A percentile compares a stretch with the other conserved stretches of the same genome.
These are phyloP conservation scores for Bos indicus DNA, from an alignment of 2,113 vertebrate genomes.

Conservation along the genomic window DNA sequence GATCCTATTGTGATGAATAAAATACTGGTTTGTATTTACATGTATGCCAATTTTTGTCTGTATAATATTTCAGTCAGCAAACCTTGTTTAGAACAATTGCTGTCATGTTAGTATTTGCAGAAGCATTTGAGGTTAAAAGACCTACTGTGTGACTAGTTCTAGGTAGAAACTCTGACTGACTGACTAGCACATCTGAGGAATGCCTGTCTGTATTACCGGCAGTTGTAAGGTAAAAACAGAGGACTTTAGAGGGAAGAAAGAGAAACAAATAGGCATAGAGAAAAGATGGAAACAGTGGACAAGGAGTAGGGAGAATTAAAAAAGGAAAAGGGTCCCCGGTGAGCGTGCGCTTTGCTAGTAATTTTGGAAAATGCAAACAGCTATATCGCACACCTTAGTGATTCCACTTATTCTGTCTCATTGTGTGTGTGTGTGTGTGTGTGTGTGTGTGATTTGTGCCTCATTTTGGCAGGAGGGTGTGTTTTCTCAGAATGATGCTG, in stretches of 20 bases:
- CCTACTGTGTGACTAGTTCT: neutral
- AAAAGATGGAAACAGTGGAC: neutral
- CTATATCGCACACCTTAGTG: neutral
- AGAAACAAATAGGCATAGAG: neutral
- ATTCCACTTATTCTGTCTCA: neutral
- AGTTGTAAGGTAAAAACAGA: neutral
- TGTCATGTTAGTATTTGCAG: neutral
- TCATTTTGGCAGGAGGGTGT: neutral
- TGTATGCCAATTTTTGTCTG: neutral
- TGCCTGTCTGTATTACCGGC: neutral
- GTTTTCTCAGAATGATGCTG: neutral
- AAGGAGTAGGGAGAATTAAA: neutral
- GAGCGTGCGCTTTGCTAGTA: neutral
- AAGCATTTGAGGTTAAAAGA: conserved; percentile 12
- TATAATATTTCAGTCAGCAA: neutral
- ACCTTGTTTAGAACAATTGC: neutral
- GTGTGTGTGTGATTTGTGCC: neutral
- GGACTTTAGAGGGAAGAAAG: neutral
- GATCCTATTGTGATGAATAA: neutral
- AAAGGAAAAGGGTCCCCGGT: neutral
- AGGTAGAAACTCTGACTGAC: neutral
- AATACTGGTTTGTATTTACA: neutral
- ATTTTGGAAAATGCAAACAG: neutral
- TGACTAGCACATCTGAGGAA: neutral
- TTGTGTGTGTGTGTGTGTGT: neutral